These are phyloP conservation scores for Dynastes maya DNA, from an alignment of 2,888 invertebrate genomes.

Conservation along the genomic window DNA sequence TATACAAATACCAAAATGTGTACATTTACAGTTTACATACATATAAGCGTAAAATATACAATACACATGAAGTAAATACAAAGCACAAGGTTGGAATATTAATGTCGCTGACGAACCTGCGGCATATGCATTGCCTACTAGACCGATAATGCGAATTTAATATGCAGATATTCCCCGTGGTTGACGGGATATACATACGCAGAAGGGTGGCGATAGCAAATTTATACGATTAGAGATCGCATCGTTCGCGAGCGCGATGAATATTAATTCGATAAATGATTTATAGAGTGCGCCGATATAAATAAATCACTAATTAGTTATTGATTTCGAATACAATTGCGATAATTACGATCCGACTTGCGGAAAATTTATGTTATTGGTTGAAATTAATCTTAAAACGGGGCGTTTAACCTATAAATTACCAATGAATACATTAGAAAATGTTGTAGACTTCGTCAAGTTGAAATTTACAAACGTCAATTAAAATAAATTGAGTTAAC, in stretches of 20 bases:
- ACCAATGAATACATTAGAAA: background rate
- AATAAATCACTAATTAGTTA: constrained; percentile 28
- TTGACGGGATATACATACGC: background rate
- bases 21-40: constrained; percentile 12
- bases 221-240: constrained; percentile 29
- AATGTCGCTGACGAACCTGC: constrained; percentile 21
- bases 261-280: constrained; percentile 22
- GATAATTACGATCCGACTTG: background rate
- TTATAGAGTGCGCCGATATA: constrained; percentile 8
- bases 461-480: too few species aligned
- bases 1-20: background rate
- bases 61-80: background rate
- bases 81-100: constrained; percentile 28
- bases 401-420: background rate
- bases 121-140: constrained; percentile 17
- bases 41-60: background rate
- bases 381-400: background rate
- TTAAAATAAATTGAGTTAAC: too few species aligned
- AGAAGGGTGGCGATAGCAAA: background rate
- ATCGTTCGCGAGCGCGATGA: constrained; percentile 13
- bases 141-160: constrained; percentile 35
- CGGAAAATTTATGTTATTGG: background rate
- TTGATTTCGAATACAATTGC: constrained; percentile 4
- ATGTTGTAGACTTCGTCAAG: background rate
- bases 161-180: constrained; percentile 15